These are phyloP conservation scores for Meda fulgida DNA, from an alignment of 2,797 vertebrate species.

Conservation along the genomic window DNA sequence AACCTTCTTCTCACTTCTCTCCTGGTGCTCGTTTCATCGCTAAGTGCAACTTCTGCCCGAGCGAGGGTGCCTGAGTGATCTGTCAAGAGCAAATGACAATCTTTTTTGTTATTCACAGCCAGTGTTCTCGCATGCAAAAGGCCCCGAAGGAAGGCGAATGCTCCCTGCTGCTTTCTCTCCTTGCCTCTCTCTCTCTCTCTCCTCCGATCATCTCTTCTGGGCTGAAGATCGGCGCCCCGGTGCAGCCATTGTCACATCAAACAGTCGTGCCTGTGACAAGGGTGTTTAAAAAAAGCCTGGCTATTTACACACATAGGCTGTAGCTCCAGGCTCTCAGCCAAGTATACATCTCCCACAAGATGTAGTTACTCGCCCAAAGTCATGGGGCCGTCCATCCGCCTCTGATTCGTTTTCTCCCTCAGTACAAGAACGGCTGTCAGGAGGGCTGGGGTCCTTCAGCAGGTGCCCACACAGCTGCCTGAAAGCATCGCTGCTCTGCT, in stretches of 20 bases:
- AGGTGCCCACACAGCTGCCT: constrained; percentile 80
- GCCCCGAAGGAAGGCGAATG: constrained; percentile 66
- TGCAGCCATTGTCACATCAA: constrained; percentile 74
- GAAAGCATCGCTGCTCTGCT: constrained; percentile 67
- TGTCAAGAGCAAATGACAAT: constrained; percentile 77
- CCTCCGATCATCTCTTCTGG: constrained; percentile 68
- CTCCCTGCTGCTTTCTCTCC: constrained; percentile 55
- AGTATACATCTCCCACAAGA: constrained; percentile 75
- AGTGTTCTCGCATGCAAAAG: constrained; percentile 69
- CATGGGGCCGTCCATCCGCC: constrained; percentile 50
- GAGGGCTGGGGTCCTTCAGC: constrained; percentile 64
- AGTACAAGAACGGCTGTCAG: constrained; percentile 45
- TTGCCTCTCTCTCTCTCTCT: constrained; percentile 57
- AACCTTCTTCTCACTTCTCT: constrained; percentile 61
- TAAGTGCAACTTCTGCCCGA: constrained; percentile 68
- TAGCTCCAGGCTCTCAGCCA: constrained; percentile 70
- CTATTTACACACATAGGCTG: constrained; percentile 68
- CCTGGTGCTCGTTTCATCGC: constrained; percentile 56
- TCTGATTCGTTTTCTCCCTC: constrained; percentile 33
- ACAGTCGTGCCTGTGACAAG: constrained; percentile 71
- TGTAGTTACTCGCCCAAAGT: constrained; percentile 71
- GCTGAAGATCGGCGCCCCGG: constrained; percentile 62
- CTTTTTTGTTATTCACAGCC: constrained; percentile 74
- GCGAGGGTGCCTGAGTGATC: constrained; percentile 72
- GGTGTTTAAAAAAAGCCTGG: constrained; percentile 59